Evolutionary conservation across 2,797 vertebrate genomes (phyloP).

Genomic region (Sebastes itinus): DNA sequence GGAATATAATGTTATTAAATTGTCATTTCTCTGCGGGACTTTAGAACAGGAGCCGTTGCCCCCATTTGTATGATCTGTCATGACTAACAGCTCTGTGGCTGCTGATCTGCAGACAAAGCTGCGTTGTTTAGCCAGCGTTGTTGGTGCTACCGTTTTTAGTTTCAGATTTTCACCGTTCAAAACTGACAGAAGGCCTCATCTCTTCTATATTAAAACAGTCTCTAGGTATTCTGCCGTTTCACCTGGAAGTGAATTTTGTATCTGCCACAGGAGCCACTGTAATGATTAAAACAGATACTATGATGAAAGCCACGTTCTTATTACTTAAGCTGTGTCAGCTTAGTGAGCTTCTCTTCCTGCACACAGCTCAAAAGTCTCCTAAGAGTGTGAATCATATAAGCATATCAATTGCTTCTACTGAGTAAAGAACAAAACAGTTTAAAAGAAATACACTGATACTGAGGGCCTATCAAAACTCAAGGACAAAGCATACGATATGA

Average conservation of each 20-base stretch:
- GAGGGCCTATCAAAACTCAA: slow-evolving; percentile 57
- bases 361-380: slow-evolving; percentile 55
- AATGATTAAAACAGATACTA: slow-evolving; percentile 76
- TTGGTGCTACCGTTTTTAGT: neutral
- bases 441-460: slow-evolving; percentile 34
- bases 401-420: slow-evolving; percentile 61
- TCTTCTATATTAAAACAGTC: neutral
- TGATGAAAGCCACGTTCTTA: slow-evolving; percentile 66
- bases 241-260: slow-evolving; percentile 52
- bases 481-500: slow-evolving; percentile 52
- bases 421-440: slow-evolving; percentile 44
- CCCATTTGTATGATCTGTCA: slow-evolving; percentile 19
- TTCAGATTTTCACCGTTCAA: neutral
- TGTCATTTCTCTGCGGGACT: slow-evolving; percentile 2
- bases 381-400: slow-evolving; percentile 61
- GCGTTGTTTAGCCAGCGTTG: neutral
- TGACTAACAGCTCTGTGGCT: slow-evolving; percentile 3
- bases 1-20: slow-evolving; percentile 24
- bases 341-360: slow-evolving; percentile 64
- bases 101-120: slow-evolving; percentile 11
- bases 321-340: slow-evolving; percentile 75
- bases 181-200: neutral
- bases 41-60: slow-evolving; percentile 3
- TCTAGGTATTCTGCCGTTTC: slow-evolving; percentile 38
- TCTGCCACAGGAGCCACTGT: slow-evolving; percentile 52